A percentile compares a stretch with the other conserved stretches of the same genome.
phyloP scores from a whole-genome alignment of 2,797 vertebrate species.

The Sebastes itinus region DNA sequence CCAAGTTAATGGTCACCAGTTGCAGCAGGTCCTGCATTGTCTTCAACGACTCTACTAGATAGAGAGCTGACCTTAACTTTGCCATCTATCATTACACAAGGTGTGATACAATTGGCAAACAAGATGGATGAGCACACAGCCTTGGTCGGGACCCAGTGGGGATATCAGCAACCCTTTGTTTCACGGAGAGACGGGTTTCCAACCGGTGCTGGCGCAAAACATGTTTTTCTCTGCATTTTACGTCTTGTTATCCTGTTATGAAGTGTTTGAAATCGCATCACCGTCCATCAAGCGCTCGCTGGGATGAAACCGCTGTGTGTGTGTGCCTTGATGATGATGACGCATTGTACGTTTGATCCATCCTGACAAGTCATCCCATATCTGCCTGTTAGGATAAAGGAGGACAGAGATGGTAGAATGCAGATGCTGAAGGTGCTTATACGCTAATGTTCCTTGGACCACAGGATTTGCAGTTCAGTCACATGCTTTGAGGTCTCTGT shows the following conservation, averaged over 20 bases:
- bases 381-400: background rate
- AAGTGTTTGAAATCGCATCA: background rate
- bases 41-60: background rate
- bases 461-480: constrained; percentile 20
- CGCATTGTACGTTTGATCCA: background rate
- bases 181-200: background rate
- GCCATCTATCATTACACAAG: constrained; percentile 15
- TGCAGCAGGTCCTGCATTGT: background rate
- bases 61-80: constrained; percentile 12
- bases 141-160: background rate
- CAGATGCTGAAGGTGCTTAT: background rate
- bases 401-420: background rate
- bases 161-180: constrained; percentile 6
- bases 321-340: background rate
- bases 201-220: background rate
- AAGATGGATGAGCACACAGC: constrained; percentile 21
- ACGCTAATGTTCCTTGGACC: background rate
- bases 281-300: background rate
- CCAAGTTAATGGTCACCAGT: background rate
- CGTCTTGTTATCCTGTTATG: background rate
- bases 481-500: constrained; percentile 7
- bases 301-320: background rate
- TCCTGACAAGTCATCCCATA: background rate
- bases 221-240: background rate
- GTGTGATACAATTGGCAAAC: constrained; percentile 13